phyloP scores from a whole-genome alignment of 2,113 vertebrate species.

The Scalopus aquaticus region DNA sequence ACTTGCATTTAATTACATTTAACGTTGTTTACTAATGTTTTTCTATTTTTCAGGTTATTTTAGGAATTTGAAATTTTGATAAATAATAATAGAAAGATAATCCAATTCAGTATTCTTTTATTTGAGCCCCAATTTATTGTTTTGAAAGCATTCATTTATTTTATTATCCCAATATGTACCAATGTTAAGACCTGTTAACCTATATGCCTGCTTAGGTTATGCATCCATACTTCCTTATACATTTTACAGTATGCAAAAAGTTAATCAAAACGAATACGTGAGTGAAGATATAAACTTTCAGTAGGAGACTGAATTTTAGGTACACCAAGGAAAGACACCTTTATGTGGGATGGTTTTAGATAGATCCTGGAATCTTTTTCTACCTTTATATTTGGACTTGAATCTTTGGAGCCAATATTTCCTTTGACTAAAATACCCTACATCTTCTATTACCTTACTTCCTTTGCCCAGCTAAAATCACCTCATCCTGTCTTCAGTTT shows the following conservation, averaged over 20 bases:
- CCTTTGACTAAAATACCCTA: neutral
- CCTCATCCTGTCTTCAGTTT: neutral
- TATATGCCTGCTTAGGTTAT: neutral
- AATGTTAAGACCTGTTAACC: neutral
- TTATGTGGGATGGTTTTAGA: neutral
- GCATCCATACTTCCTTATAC: neutral
- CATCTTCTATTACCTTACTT: neutral
- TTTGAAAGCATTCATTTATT: neutral
- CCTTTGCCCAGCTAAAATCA: neutral
- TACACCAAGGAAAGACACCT: neutral
- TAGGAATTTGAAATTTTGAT: slow-evolving; percentile 21
- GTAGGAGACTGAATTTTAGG: neutral
- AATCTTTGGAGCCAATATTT: neutral
- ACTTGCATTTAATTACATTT: slow-evolving; percentile 22
- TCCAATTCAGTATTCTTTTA: neutral
- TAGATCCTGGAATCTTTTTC: neutral
- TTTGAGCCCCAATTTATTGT: neutral
- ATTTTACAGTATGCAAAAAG: neutral
- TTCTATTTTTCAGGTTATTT: slow-evolving; percentile 1
- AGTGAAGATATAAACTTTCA: neutral
- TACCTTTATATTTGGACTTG: neutral
- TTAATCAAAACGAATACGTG: neutral
- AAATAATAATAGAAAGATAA: neutral
- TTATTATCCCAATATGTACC: neutral
- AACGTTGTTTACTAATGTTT: neutral